Conservation (phyloP, 2,113 vertebrate species). For the Addax nasomaculatus region DNA sequence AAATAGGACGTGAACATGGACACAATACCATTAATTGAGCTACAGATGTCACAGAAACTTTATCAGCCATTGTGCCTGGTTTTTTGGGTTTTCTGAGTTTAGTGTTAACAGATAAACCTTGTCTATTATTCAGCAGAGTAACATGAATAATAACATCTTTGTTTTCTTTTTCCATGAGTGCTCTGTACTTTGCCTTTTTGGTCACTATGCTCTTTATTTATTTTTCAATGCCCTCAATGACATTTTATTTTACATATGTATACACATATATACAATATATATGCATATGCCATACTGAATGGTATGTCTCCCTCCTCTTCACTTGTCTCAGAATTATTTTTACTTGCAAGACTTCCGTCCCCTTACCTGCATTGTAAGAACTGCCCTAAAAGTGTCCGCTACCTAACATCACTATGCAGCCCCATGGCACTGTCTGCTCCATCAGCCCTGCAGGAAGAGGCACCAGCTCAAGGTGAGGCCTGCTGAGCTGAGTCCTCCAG, state of each 20-base stretch:
- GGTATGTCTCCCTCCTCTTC: neutral
- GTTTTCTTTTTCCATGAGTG: neutral
- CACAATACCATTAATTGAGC: neutral
- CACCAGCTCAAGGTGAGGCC: fast-evolving
- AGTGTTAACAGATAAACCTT: neutral
- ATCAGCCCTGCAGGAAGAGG: neutral
- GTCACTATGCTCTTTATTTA: neutral
- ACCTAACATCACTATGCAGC: fast-evolving
- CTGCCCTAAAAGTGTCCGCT: neutral
- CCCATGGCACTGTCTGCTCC: too few relatives aligned
- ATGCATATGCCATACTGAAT: neutral
- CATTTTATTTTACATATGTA: neutral
- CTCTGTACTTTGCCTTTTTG: neutral
- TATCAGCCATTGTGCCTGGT: neutral
- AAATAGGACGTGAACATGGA: neutral
- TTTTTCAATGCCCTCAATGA: neutral
- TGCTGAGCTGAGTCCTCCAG: neutral
- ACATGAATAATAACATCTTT: neutral
- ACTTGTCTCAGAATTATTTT: neutral
- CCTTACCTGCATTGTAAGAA: neutral
- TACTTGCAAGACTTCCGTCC: neutral
- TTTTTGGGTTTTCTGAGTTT: neutral
- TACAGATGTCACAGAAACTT: neutral
- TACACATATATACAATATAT: neutral
- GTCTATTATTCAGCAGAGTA: neutral